phyloP scores from a whole-genome alignment of 2,797 vertebrate genomes.

The Anguilla pacifica region DNA sequence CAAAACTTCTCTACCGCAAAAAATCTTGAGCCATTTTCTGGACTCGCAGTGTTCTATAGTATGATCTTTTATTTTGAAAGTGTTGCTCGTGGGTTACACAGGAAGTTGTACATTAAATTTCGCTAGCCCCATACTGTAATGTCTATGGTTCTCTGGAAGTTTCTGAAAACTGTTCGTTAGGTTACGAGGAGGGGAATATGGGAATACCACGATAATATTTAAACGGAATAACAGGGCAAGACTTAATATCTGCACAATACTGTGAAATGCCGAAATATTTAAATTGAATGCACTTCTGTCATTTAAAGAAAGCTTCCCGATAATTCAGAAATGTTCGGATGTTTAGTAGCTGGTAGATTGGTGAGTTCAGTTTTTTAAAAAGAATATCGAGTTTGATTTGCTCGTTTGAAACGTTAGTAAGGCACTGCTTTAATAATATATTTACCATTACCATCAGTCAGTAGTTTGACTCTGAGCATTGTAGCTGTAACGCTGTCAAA shows the following conservation, averaged over 20 bases:
- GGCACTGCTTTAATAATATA: neutral
- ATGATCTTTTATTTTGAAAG: neutral
- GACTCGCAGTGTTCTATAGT: too few relatives aligned
- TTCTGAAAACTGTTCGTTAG: neutral
- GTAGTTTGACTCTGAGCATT: too few relatives aligned
- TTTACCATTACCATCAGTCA: neutral
- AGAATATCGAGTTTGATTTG: neutral
- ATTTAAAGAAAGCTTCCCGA: neutral
- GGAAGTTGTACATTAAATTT: neutral
- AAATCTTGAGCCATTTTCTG: neutral
- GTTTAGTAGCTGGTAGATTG: constrained; percentile 73
- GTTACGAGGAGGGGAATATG: neutral
- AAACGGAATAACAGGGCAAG: neutral
- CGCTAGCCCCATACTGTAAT: neutral
- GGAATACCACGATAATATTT: neutral
- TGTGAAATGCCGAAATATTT: constrained; percentile 2
- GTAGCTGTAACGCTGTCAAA: neutral
- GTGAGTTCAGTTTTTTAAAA: constrained; percentile 40
- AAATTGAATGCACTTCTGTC: neutral
- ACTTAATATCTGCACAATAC: neutral
- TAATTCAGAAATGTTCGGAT: constrained; percentile 69
- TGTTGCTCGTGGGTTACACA: neutral
- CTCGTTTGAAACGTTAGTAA: too few relatives aligned
- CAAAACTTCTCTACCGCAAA: neutral
- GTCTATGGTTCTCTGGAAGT: constrained; percentile 15